phyloP scores from a whole-genome alignment of 2,797 vertebrate genomes.

The Leptodon cayanensis region DNA sequence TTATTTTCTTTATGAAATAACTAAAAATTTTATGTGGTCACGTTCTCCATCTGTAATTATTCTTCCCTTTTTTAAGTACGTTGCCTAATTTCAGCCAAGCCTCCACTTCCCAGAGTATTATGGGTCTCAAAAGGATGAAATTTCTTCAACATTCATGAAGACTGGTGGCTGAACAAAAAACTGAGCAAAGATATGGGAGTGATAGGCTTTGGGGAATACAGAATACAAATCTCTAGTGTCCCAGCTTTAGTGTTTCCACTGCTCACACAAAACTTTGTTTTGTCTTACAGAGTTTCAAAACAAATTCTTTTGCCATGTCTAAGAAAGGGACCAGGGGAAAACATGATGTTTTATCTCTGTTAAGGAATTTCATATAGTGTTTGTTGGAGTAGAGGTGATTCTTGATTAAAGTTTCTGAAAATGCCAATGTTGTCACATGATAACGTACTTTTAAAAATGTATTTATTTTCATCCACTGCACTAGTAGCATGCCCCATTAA shows the following conservation, averaged over 20 bases:
- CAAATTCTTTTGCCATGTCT: background rate
- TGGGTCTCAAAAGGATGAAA: background rate
- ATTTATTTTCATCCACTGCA: background rate
- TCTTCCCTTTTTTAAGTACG: background rate
- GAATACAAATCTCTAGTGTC: background rate
- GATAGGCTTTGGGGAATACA: background rate
- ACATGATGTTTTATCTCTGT: background rate
- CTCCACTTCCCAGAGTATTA: background rate
- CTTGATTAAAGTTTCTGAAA: background rate
- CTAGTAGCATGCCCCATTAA: background rate
- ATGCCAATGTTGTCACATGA: background rate
- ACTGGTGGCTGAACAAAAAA: background rate
- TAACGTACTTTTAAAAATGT: accelerated
- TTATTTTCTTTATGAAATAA: background rate
- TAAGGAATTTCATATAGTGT: background rate
- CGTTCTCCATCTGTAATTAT: background rate
- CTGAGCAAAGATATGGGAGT: background rate
- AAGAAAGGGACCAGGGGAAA: background rate
- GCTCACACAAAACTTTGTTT: background rate
- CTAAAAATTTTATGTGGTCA: background rate
- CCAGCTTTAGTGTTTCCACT: background rate
- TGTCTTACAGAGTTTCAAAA: background rate
- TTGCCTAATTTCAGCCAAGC: background rate
- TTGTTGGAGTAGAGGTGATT: background rate
- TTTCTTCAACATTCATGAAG: background rate